Evolutionary conservation across 1,140 invertebrate species (phyloP), one percentile per base, ranked within the genome.

Genomic region (Notospermus geniculatus): DNA sequence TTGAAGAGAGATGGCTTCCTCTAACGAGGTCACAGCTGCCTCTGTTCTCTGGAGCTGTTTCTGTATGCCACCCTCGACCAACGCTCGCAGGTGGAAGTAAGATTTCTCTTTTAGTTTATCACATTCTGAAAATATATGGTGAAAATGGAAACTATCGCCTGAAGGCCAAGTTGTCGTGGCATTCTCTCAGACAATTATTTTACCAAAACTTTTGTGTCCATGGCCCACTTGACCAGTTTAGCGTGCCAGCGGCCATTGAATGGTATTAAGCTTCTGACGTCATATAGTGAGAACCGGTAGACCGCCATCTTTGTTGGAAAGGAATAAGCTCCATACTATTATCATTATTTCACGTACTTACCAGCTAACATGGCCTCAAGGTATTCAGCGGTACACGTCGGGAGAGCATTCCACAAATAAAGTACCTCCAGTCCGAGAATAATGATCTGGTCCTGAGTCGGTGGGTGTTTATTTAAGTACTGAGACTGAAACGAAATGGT

Each of bases 371-470:
- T 85, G 17, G 46, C 67, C 7, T 73, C 64, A 2, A 87, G 68
- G 54, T 84, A 80, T 29, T 83, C 78, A 0, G 57, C 43, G 2
- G 78, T 83, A 74, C 87, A 88, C 23, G 86, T 87, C 1, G 88
- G 84, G 65, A 90, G 76, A 2, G 87, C 85, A 71, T 89, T 89
- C 88, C 88, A 90, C 27, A 90, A 76, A 65, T 88, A 90, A 2
- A 90, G 77, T 66, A 89, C 79, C 74, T 90, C 89, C 70, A 88
- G 86, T 30, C 86, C 82, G 15, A 89, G 79, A 36, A 90, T 73
- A 62, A 84, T 83, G 74, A 86, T 88, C 69, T 83, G 84, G 36
- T 83, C 70, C 25, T 70, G 65, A 52, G 69, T 75, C 1, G 72
- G 71, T 9, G 67, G 56, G 22, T 54, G 50, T 54, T 77, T 79